Percentiles rank a stretch among this genome's conserved stretches.
These are phyloP conservation scores for Caenorhabditis macrosperma DNA, from an alignment of 2,888 invertebrate genomes.

Conservation along the genomic window DNA sequence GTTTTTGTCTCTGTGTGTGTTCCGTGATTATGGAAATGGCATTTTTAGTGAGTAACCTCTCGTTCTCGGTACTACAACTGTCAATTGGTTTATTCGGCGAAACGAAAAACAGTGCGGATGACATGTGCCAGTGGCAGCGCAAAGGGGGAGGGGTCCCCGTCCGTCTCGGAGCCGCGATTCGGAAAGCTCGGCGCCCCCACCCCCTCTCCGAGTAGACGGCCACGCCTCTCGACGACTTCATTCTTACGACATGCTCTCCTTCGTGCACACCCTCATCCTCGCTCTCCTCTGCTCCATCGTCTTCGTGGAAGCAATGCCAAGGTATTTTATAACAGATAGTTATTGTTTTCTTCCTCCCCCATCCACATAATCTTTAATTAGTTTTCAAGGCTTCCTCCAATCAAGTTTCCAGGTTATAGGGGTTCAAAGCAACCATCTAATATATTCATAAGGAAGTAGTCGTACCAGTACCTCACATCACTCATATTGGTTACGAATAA, in stretches of 20 bases:
- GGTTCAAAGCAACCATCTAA: background rate
- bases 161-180: conserved; percentile 8
- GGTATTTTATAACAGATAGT: conserved; percentile 29
- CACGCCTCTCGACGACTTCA: conserved; percentile 57
- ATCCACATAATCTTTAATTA: too few relatives aligned
- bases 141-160: conserved; percentile 5
- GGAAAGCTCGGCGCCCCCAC: conserved; percentile 15
- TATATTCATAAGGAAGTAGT: background rate
- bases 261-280: conserved; percentile 61
- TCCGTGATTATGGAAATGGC: conserved; percentile 32
- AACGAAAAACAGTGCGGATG: conserved; percentile 54
- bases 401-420: too few relatives aligned
- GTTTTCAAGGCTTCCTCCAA: background rate
- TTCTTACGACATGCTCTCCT: conserved; percentile 66
- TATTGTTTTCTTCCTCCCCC: background rate
- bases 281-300: conserved; percentile 64
- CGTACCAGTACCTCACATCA: background rate
- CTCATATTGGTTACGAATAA: background rate
- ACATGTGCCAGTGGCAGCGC: conserved; percentile 58
- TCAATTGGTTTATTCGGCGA: conserved; percentile 7
- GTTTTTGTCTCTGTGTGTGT: background rate
- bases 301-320: conserved; percentile 62
- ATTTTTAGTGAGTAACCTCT: conserved; percentile 25
- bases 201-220: background rate
- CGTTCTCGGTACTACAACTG: conserved; percentile 5